Base-by-base conservation (phyloP, 2,888 invertebrate species). In the Limnephilus rhombicus region DNA sequence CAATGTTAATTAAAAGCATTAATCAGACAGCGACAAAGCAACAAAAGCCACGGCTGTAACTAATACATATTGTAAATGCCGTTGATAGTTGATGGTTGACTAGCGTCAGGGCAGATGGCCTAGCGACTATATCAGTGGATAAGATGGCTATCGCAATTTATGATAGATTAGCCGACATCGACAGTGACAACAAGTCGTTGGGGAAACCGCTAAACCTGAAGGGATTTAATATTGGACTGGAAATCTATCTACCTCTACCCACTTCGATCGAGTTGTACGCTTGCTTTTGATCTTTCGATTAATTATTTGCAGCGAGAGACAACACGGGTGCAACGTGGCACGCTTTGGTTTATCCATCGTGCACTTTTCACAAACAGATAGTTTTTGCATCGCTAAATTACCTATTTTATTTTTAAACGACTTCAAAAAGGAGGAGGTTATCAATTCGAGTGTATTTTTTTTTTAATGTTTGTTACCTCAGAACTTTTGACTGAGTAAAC, bases 111-210 rank as follows among this genome's bases (percentile, higher is more conserved):
- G 15, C 86, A 86, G 49, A 86, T 86, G 86, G 86, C 45, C 86
- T 86, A n/a, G 86, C 86, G 45, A 86, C 86, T 37, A 34, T 83
- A 83, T 83, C 83, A 37, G 37, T 31, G 83, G 31, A 24, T 24
- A 68, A 24, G 24, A n/a, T 68, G 37, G 86, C 45, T 86, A 86
- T 86, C 86, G 86, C 86, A 49, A 41, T 86, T 18, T 83, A 37
- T 41, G 83, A 83, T 83, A 82, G 82, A 82, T 82, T 37, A 18
- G 37, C 34, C 83, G 24, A 18, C 12, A 13, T 15, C 83, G 11
- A 37, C 12, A 13, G 34, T 83, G 31, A 41, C 24, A 37, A 37
- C 83, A 15, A 15, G 37, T 18, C 83, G 34, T n/a, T 11, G 83
- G 37, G 83, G 24, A 24, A 83, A 41, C 7, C 83, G 37, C 34